Evolutionary conservation across 2,888 invertebrate species (phyloP).

Genomic region (Octonoba sinensis): DNA sequence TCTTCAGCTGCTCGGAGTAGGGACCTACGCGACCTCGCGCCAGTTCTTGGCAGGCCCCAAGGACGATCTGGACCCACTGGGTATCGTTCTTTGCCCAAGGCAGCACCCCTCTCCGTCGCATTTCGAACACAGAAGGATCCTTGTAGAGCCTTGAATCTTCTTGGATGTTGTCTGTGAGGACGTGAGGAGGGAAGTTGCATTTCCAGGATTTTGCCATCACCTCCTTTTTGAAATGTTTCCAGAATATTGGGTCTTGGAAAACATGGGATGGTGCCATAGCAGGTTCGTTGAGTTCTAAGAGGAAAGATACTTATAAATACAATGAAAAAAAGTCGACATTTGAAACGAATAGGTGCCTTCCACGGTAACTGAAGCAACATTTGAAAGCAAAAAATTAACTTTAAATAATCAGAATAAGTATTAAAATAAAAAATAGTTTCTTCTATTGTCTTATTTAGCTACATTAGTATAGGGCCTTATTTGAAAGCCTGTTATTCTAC

Average conservation of each 20-base stretch:
- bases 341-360: no score
- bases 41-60: slow-evolving; percentile 38
- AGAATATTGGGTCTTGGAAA: slow-evolving; percentile 36
- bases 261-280: slow-evolving; percentile 20
- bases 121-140: slow-evolving; percentile 17
- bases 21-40: slow-evolving; percentile 8
- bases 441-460: no score
- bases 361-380: no score
- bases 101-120: slow-evolving; percentile 1
- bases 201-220: slow-evolving; percentile 11
- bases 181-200: slow-evolving; percentile 20
- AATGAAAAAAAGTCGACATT: no score
- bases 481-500: no score
- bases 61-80: slow-evolving; percentile 16
- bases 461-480: no score
- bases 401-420: no score
- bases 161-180: slow-evolving; percentile 9
- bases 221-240: slow-evolving; percentile 30
- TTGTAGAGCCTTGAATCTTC: slow-evolving; percentile 38
- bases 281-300: no score
- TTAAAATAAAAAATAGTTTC: no score
- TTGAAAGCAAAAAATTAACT: no score
- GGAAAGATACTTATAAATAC: no score
- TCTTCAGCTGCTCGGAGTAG: slow-evolving; percentile 9
- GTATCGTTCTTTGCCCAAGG: slow-evolving; percentile 20